Conservation (phyloP, 2,888 invertebrate genomes). For the Bombyx huttoni region DNA sequence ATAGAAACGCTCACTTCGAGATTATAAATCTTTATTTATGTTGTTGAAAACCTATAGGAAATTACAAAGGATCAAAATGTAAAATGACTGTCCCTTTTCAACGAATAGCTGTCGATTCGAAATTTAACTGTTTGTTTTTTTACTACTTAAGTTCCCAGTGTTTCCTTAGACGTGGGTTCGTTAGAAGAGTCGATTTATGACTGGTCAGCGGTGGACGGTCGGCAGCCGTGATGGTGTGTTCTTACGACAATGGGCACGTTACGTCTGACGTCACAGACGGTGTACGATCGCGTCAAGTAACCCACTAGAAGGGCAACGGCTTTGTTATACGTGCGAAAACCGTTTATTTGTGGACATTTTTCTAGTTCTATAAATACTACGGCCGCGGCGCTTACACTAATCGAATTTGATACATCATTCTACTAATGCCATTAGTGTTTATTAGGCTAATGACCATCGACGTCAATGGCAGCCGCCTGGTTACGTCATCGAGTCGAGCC, state of each 20-base stretch:
- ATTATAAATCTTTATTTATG: too few relatives aligned
- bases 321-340: neutral
- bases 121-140: neutral
- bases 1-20: too few relatives aligned
- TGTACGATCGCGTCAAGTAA: neutral
- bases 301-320: neutral
- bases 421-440: constrained; percentile 6
- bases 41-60: too few relatives aligned
- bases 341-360: neutral
- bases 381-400: neutral
- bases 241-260: neutral
- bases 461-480: neutral
- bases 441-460: constrained; percentile 7
- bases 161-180: neutral
- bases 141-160: neutral
- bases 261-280: neutral
- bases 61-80: neutral
- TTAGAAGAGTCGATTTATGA: neutral
- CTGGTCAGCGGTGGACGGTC: neutral
- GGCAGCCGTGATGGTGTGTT: neutral
- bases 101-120: neutral
- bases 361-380: neutral
- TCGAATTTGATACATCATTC: neutral
- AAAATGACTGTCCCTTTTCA: neutral
- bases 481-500: neutral